Conservation (phyloP, 2,888 invertebrate species). For the Uropetala carovei region DNA sequence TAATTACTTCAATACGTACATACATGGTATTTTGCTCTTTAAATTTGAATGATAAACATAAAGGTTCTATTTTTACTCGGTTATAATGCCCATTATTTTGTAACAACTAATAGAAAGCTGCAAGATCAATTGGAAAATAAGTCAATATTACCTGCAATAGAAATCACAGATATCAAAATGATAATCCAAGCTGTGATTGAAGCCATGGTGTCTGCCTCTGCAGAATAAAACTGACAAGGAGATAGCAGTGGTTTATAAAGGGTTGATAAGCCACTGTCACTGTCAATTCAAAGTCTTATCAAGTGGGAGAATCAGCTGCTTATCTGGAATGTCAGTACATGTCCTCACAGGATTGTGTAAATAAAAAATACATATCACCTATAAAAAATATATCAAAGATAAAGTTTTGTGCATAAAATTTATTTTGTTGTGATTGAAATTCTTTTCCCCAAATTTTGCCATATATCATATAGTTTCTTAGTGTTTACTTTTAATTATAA, state of each 20-base stretch:
- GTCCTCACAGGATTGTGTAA: too few species aligned
- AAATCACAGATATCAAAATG: not conserved
- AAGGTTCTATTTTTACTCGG: not conserved
- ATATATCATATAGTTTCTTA: too few species aligned
- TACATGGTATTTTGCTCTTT: too few species aligned
- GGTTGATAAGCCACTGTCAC: not conserved
- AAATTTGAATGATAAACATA: not conserved
- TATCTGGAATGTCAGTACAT: not conserved
- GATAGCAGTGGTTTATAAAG: conserved; percentile 37
- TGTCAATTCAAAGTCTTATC: not conserved
- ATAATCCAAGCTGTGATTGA: not conserved
- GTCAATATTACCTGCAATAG: conserved; percentile 35
- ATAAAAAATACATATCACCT: too few species aligned
- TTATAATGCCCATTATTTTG: not conserved
- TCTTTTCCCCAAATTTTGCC: too few species aligned
- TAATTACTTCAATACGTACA: too few species aligned
- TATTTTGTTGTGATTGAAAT: too few species aligned
- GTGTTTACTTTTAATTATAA: too few species aligned
- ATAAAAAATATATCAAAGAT: too few species aligned
- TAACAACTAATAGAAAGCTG: not conserved
- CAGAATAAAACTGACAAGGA: not conserved
- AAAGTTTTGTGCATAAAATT: too few species aligned
- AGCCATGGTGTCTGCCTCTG: conserved; percentile 15
- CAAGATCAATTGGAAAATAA: not conserved
- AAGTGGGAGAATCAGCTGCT: not conserved